phyloP scores from a whole-genome alignment of 2,888 invertebrate genomes.

The Spatulosminthurus flaviceps region DNA sequence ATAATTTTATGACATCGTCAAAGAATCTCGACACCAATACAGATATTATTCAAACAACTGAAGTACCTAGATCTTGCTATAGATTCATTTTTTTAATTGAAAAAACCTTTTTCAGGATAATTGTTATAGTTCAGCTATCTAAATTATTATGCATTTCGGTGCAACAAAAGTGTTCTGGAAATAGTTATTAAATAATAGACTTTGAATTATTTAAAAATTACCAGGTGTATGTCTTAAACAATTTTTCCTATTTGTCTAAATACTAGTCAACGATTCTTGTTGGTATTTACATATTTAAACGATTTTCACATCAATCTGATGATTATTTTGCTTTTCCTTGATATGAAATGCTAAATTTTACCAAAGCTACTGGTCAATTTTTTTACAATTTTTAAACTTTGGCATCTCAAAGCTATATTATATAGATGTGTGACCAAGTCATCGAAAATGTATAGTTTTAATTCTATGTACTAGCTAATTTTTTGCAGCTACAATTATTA shows the following conservation, averaged over 20 bases:
- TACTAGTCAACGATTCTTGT: conserved; percentile 1
- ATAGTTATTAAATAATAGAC: too few species aligned
- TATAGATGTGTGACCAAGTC: neutral
- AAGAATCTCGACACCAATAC: neutral
- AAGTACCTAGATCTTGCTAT: conserved; percentile 10
- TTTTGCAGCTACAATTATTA: too few species aligned
- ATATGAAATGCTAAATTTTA: neutral
- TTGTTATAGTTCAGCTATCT: too few species aligned
- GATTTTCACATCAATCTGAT: neutral
- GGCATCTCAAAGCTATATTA: neutral
- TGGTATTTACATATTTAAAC: neutral
- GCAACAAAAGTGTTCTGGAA: too few species aligned
- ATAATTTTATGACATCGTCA: neutral
- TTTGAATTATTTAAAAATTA: too few species aligned
- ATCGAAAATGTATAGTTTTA: neutral
- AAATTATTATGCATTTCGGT: too few species aligned
- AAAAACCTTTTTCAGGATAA: too few species aligned
- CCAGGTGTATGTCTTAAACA: too few species aligned
- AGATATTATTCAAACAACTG: neutral
- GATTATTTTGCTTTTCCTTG: neutral
- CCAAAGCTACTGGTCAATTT: conserved; percentile 9
- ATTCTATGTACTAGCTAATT: too few species aligned
- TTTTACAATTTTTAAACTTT: neutral
- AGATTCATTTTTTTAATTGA: neutral
- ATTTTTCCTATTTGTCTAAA: neutral